phyloP scores from a whole-genome alignment of 1,140 invertebrate genomes.

The Xylocopa sonorina region DNA sequence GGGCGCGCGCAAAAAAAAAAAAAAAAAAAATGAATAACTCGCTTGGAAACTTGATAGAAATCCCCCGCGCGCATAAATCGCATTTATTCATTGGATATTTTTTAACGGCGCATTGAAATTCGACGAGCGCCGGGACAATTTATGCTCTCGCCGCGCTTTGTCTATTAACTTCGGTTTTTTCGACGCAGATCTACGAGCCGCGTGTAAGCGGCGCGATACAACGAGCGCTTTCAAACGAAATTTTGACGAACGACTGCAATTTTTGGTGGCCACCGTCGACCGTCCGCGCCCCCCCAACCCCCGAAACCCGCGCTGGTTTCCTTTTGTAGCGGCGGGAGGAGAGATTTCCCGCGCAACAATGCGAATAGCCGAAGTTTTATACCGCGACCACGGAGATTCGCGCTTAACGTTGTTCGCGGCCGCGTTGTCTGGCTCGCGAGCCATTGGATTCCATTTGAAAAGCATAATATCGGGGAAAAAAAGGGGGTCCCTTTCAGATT shows the following conservation, averaged over 20 bases:
- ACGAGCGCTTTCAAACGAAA: constrained; percentile 2
- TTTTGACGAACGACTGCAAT: constrained; percentile 44
- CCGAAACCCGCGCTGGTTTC: background rate
- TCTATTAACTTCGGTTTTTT: constrained; percentile 34
- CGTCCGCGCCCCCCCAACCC: background rate
- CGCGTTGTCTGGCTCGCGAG: background rate
- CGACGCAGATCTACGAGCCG: constrained; percentile 12
- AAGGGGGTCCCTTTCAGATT: too few species aligned
- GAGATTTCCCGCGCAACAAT: background rate
- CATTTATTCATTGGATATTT: constrained; percentile 46
- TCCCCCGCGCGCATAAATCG: constrained; percentile 32
- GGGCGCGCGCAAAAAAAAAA: too few species aligned
- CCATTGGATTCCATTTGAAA: background rate
- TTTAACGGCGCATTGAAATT: constrained; percentile 27
- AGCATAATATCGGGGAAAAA: background rate
- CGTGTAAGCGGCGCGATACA: background rate
- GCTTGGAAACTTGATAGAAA: constrained; percentile 10
- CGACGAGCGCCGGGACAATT: background rate
- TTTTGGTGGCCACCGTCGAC: constrained; percentile 11
- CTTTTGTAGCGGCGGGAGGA: background rate
- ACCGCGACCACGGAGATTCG: background rate
- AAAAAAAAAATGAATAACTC: constrained; percentile 43
- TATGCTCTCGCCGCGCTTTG: constrained; percentile 36
- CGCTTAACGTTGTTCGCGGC: background rate
- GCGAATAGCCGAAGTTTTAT: background rate